These are phyloP conservation scores for Zelostemma sp. DNA, from an alignment of 1,140 invertebrate species.

Conservation along the genomic window DNA sequence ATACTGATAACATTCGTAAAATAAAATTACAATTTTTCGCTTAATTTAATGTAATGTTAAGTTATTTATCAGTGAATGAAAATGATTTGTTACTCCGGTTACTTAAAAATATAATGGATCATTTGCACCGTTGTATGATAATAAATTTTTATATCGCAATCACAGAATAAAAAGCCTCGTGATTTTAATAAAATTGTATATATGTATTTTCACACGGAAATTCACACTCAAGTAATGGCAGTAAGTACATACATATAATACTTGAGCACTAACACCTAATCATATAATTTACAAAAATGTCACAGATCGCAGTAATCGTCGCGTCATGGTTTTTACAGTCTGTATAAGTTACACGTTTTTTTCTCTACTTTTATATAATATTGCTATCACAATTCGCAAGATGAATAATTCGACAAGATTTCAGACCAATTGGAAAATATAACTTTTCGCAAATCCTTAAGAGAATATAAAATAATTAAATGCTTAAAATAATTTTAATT, in stretches of 20 bases:
- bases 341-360: not conserved
- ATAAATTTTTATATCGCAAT: slow-evolving; percentile 2
- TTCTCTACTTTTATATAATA: not conserved
- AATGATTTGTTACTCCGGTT: too few species aligned
- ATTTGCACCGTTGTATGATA: slow-evolving; percentile 3
- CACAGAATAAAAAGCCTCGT: not conserved
- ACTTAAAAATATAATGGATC: too few species aligned
- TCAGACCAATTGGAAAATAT: too few species aligned
- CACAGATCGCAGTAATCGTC: not conserved
- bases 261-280: slow-evolving; percentile 2
- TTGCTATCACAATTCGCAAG: not conserved
- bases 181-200: slow-evolving; percentile 1
- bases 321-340: not conserved
- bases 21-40: not conserved
- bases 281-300: slow-evolving; percentile 1
- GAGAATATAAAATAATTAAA: not conserved
- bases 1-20: too few species aligned
- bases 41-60: too few species aligned
- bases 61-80: too few species aligned
- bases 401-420: not conserved
- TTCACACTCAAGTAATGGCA: not conserved
- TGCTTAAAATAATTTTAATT: too few species aligned
- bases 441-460: not conserved
- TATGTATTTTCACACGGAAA: not conserved
- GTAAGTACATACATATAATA: not conserved